Evolutionary conservation across 2,113 vertebrate species (phyloP).

Genomic region (Silurus meridionalis): DNA sequence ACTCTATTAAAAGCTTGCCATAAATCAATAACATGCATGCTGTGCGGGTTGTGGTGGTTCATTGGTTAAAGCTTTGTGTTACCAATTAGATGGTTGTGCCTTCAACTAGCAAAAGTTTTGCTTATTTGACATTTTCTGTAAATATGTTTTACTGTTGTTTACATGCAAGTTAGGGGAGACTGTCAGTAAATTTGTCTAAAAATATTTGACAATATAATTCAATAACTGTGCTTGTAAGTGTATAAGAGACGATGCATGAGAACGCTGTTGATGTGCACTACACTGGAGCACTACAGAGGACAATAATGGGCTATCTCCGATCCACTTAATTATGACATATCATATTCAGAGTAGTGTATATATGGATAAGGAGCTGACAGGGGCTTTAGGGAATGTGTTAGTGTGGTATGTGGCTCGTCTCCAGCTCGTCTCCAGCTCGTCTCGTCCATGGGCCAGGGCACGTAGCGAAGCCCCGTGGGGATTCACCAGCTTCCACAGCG

Average conservation of each 20-base stretch:
- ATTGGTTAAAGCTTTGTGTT: too few species aligned
- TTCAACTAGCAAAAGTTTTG: too few species aligned
- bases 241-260: neutral
- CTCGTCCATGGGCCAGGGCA: slow-evolving; percentile 56
- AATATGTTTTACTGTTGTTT: too few species aligned
- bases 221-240: neutral
- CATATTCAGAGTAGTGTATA: slow-evolving; percentile 9
- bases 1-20: neutral
- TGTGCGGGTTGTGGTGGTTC: too few species aligned
- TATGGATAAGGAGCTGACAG: slow-evolving; percentile 10
- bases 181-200: neutral
- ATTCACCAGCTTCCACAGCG: slow-evolving; percentile 53
- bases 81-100: too few species aligned
- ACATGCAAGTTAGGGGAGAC: too few species aligned
- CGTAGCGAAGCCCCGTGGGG: slow-evolving; percentile 56
- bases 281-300: neutral
- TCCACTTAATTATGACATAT: slow-evolving; percentile 2
- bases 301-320: neutral
- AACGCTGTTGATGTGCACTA: neutral
- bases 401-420: slow-evolving; percentile 52
- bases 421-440: slow-evolving; percentile 47
- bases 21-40: neutral
- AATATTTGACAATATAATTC: neutral
- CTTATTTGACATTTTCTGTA: too few species aligned
- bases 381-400: slow-evolving; percentile 24